Percentiles rank a stretch among this genome's conserved stretches.
phyloP scores from a whole-genome alignment of 2,113 vertebrate species.

The Nannospalax galili region DNA sequence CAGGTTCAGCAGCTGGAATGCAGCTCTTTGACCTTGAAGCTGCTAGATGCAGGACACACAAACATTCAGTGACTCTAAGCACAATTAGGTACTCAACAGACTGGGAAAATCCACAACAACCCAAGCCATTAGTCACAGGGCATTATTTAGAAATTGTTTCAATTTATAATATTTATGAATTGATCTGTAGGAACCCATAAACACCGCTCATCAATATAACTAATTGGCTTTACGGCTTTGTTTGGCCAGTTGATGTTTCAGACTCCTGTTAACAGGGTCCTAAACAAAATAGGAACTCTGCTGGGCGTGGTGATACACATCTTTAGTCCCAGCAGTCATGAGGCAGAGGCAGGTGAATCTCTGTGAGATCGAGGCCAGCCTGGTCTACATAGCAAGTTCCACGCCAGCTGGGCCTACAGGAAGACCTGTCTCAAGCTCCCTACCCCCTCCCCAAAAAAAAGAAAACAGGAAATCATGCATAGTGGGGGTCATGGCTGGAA shows the following conservation, averaged over 20 bases:
- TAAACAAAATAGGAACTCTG: slow-evolving; percentile 20
- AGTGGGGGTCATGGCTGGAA: not conserved
- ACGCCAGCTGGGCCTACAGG: too few species aligned
- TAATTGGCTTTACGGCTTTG: slow-evolving; percentile 72
- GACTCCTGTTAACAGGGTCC: not conserved
- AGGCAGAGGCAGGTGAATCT: too few species aligned
- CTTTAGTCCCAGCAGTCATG: too few species aligned
- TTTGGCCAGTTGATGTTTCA: slow-evolving; percentile 34
- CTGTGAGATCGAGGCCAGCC: too few species aligned
- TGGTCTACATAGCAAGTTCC: too few species aligned
- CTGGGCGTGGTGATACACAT: too few species aligned
- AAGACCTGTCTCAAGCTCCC: too few species aligned
- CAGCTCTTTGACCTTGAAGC: slow-evolving; percentile 69
- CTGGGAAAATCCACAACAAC: slow-evolving; percentile 71
- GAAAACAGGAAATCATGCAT: too few species aligned
- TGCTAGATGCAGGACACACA: slow-evolving; percentile 52
- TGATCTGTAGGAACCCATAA: slow-evolving; percentile 68
- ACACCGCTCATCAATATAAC: slow-evolving; percentile 69
- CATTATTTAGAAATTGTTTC: slow-evolving; percentile 72
- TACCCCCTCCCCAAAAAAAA: too few species aligned
- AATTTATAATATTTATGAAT: slow-evolving; percentile 78
- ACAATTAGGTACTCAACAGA: slow-evolving; percentile 73
- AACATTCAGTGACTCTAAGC: slow-evolving; percentile 57
- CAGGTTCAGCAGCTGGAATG: not conserved
- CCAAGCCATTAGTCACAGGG: slow-evolving; percentile 73